Conservation (phyloP, 2,113 vertebrate genomes). For the Chaetodon trifascialis region DNA sequence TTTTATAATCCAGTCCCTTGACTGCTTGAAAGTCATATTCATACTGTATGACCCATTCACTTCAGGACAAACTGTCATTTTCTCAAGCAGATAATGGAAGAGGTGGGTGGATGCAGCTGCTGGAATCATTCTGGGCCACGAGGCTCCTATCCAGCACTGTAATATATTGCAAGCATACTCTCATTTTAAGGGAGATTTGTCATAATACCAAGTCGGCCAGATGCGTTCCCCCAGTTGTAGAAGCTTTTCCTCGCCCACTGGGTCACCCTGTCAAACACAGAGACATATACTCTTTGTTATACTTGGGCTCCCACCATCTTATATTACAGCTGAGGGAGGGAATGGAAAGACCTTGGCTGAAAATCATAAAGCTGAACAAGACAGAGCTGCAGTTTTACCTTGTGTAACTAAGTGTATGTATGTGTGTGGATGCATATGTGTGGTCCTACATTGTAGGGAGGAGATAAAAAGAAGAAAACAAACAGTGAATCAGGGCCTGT, state of each 20-base stretch:
- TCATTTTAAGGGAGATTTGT: conserved; percentile 80
- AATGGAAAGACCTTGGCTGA: conserved; percentile 53
- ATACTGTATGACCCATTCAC: conserved; percentile 15
- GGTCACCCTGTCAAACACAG: conserved; percentile 77
- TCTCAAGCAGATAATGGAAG: conserved; percentile 55
- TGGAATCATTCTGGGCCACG: conserved; percentile 60
- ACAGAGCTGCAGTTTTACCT: conserved; percentile 25
- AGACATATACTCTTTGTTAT: conserved; percentile 70
- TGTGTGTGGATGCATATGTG: conserved; percentile 9
- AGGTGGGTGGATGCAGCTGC: conserved; percentile 63
- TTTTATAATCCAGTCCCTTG: background rate
- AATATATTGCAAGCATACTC: conserved; percentile 73
- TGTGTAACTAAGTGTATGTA: conserved; percentile 7
- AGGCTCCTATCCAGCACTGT: conserved; percentile 57
- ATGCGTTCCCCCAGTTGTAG: conserved; percentile 61
- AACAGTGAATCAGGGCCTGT: background rate
- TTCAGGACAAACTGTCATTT: conserved; percentile 44
- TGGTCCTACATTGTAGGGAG: background rate
- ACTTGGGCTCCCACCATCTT: conserved; percentile 46
- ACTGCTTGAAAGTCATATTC: conserved; percentile 14
- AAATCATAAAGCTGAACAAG: conserved; percentile 56
- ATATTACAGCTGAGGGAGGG: conserved; percentile 38
- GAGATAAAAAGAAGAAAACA: conserved; percentile 3
- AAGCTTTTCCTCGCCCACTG: conserved; percentile 71
- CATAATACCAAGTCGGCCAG: conserved; percentile 75